Conservation (phyloP, 2,888 invertebrate genomes). For the Thymelicus lineola region DNA sequence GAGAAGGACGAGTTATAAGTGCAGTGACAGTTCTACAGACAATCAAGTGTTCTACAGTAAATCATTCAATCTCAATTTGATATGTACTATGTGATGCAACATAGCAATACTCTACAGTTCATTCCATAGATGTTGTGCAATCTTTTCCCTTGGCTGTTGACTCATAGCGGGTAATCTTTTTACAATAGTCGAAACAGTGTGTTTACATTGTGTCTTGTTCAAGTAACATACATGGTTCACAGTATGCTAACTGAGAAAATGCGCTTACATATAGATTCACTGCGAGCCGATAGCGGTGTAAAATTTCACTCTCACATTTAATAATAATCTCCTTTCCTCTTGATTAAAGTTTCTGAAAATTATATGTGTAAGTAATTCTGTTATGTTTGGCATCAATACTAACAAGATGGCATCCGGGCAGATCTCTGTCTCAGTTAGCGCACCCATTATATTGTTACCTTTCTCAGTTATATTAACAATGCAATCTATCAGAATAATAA, state of each 20-base stretch:
- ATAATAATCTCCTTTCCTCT: too few species aligned
- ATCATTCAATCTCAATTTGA: slow-evolving; percentile 24
- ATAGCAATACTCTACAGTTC: slow-evolving; percentile 31
- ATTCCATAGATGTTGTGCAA: slow-evolving; percentile 25
- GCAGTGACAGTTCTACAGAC: not conserved
- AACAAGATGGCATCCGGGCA: not conserved
- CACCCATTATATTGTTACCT: not conserved
- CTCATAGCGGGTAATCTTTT: not conserved
- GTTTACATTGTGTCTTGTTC: not conserved
- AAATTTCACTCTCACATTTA: too few species aligned
- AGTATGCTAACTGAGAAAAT: not conserved
- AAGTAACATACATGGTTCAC: not conserved
- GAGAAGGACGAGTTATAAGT: slow-evolving; percentile 90
- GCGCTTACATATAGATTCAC: too few species aligned
- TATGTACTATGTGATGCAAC: slow-evolving; percentile 26
- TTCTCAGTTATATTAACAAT: not conserved
- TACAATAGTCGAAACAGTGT: slow-evolving; percentile 1
- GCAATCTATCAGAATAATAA: not conserved
- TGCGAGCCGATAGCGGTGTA: too few species aligned
- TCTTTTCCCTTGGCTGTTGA: slow-evolving; percentile 6
- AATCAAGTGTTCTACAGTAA: slow-evolving; percentile 22
- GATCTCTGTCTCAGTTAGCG: not conserved
- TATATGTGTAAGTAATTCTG: too few species aligned
- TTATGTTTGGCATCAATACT: too few species aligned
- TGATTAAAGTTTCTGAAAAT: too few species aligned